phyloP scores from a whole-genome alignment of 1,140 invertebrate genomes.

The Drosophila tropicalis region DNA sequence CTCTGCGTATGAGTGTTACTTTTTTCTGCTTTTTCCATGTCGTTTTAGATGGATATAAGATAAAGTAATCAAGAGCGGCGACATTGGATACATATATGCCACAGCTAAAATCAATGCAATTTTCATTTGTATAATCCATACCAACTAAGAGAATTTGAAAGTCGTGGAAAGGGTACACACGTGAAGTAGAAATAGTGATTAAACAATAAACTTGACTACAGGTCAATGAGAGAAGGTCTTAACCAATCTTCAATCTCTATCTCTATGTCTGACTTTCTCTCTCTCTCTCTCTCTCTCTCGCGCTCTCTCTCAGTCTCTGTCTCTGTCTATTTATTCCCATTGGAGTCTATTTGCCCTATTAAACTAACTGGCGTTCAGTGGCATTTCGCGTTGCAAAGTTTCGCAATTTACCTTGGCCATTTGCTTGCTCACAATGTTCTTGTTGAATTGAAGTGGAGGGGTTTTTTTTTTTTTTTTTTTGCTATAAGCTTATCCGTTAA shows the following conservation, averaged over 20 bases:
- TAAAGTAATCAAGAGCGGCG: neutral
- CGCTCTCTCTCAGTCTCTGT: neutral
- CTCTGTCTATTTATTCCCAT: conserved; percentile 13
- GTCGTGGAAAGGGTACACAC: too few relatives aligned
- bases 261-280: too few relatives aligned
- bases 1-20: conserved; percentile 40
- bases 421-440: conserved; percentile 61
- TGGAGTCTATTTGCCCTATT: conserved; percentile 23
- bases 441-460: conserved; percentile 37
- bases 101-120: conserved; percentile 9
- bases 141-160: too few relatives aligned
- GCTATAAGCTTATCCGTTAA: neutral
- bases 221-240: conserved; percentile 8
- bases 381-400: conserved; percentile 53
- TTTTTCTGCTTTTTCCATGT: conserved; percentile 24
- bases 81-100: neutral
- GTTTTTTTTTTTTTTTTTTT: neutral
- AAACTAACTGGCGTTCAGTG: conserved; percentile 69
- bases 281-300: neutral
- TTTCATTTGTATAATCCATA: neutral
- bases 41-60: conserved; percentile 16
- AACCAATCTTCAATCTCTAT: neutral
- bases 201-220: conserved; percentile 19
- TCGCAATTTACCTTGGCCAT: conserved; percentile 71
- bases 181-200: neutral